Percentiles rank a stretch among this genome's conserved stretches.
Conservation (phyloP, 2,888 invertebrate genomes). For the Dinocampus coccinellae region DNA sequence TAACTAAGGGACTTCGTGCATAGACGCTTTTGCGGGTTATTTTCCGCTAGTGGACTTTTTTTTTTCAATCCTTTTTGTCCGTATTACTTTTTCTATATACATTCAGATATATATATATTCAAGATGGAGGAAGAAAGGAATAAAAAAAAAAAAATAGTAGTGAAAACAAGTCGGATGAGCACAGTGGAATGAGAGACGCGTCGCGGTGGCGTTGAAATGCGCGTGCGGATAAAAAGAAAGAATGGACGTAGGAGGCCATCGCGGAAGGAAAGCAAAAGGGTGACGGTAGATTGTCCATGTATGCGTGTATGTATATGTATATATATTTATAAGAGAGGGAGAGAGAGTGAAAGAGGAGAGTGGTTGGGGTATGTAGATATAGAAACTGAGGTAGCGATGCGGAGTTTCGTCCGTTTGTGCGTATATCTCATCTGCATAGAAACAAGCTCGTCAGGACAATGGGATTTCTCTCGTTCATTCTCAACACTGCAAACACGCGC, state of each 20-base stretch:
- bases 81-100: neutral
- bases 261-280: constrained; percentile 46
- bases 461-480: constrained; percentile 63
- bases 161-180: constrained; percentile 42
- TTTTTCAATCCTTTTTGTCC: constrained; percentile 9
- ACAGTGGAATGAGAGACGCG: constrained; percentile 21
- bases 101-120: neutral
- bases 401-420: constrained; percentile 49
- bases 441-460: constrained; percentile 66
- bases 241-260: constrained; percentile 27
- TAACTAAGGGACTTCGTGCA: constrained; percentile 31
- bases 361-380: neutral
- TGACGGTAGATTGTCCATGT: constrained; percentile 29
- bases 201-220: constrained; percentile 2
- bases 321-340: constrained; percentile 29
- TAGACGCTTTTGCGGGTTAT: constrained; percentile 33
- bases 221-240: constrained; percentile 17
- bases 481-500: constrained; percentile 61
- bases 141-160: constrained; percentile 37
- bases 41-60: constrained; percentile 23
- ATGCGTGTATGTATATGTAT: constrained; percentile 19
- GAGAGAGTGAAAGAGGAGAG: constrained; percentile 35
- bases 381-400: constrained; percentile 40
- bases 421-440: constrained; percentile 67
- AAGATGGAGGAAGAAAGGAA: neutral